Evolutionary conservation across 2,113 vertebrate species (phyloP), one percentile per base, ranked within the genome.

Genomic region (Colistium nudipinnis): DNA sequence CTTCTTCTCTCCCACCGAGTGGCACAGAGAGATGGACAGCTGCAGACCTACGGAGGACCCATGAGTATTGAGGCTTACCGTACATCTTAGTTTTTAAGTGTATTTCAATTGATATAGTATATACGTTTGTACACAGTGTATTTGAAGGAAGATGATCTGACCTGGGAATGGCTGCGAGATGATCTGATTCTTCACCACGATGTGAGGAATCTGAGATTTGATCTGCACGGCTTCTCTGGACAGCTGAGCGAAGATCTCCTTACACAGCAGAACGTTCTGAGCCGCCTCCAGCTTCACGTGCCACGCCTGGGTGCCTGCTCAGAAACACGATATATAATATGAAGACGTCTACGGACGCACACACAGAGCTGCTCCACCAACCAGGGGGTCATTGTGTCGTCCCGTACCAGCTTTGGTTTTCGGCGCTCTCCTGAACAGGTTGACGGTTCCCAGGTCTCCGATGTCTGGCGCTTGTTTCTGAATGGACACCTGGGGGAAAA

Each of bases 121-220:
- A n/a, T n/a, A n/a, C n/a, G n/a, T n/a, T n/a, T n/a, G n/a, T n/a
- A n/a, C n/a, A n/a, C n/a, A n/a, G n/a, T n/a, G n/a, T n/a, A n/a
- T 10, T 2, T 17, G 9, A 11, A 8, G 28, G 27, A 14, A 20
- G n/a, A 19, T 43, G 10, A 33, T 47, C 87, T 81, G 85, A 98
- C 98, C 96, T 92, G 97, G 97, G 52, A 99, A 99, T 0, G 97
- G 97, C 81, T 99, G 98, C 0, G 97, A 98, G 69, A 99, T 96
- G 13, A 99, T 99, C 89, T 99, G 97, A 86, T 99, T 99, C 90
- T 99, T 99, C 81, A 99, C 97, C 17, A 99, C 98, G 52, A 99
- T 98, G 90, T 98, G 97, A 78, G 98, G 98, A 67, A 99, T 97
- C 88, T 97, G 98, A 19, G 96, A 98, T 84, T 99, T 99, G 79